Evolutionary conservation across 2,888 invertebrate genomes (phyloP), one percentile per base, ranked within the genome.

Genomic region (Acanthopleura granulata): DNA sequence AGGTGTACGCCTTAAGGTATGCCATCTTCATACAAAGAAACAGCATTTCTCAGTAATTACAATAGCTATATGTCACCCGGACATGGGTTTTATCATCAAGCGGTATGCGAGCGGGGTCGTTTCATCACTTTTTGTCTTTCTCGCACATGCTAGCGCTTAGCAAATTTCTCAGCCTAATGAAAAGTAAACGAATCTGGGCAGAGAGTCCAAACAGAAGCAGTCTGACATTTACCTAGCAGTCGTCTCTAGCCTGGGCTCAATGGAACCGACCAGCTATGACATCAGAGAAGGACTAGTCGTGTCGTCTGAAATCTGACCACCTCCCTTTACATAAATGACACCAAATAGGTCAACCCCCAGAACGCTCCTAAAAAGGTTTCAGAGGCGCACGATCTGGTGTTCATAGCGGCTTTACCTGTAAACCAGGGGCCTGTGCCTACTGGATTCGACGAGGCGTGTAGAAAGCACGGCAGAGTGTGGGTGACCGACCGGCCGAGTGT

Each of bases 311-410:
- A 66, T 25, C 6, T 27, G 29, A 27, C 22, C 66, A 66, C 66
- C 66, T 66, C 66, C 66, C 66, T 66, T 27, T 66, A 16, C 27
- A 22, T 27, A 66, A 66, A 66, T 66, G 66, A 66, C 66, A 66
- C 29, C 66, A 66, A 66, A 66, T 66, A 66, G 66, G 66, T 66
- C 66, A 66, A 27, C 15, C 15, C 22, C 22, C 16, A 40, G 16
- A 16, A 27, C 66, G 16, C 66, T 27, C 66, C 66, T 27, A 66
- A 66, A 27, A 66, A 66, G 66, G 66, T 16, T 15, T 25, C 14
- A 25, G 57, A 22, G 22, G 12, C 57, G 57, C 57, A 57, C 57
- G 57, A 57, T 22, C 57, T 57, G 57, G n/a, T 12, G 57, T 57
- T 18, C 57, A 22, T 12, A 12, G n/a, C 57, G 6, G 22, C 57